Evolutionary conservation across 2,113 vertebrate genomes (phyloP).

Genomic region (Redunca redunca): DNA sequence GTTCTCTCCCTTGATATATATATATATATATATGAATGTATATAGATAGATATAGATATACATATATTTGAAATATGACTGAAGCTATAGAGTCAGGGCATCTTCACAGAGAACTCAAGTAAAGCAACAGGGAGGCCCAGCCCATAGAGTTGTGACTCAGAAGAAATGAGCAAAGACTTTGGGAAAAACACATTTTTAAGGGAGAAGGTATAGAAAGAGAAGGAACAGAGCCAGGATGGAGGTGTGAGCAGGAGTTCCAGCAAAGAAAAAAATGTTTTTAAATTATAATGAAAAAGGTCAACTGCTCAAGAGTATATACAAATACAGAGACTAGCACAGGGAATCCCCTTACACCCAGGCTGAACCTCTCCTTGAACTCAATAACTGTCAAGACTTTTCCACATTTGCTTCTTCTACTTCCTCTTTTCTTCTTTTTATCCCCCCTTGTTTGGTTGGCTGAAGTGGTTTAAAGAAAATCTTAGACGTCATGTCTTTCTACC

Average conservation of each 20-base stretch:
- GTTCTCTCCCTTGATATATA: not conserved
- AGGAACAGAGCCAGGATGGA: not conserved
- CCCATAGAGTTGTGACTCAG: not conserved
- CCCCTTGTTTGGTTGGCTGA: not conserved
- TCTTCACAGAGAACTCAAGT: not conserved
- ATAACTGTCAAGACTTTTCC: not conserved
- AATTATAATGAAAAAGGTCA: not conserved
- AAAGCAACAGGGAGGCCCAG: accelerated
- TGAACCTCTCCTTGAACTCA: not conserved
- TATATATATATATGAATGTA: not conserved
- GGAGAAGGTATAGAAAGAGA: not conserved
- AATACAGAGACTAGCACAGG: not conserved
- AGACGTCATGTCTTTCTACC: not conserved
- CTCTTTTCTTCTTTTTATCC: not conserved
- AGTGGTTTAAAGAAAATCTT: not conserved
- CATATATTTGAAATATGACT: not conserved
- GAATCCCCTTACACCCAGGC: not conserved
- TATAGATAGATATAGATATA: not conserved
- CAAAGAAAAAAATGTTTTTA: not conserved
- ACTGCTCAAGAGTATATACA: not conserved
- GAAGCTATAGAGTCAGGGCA: not conserved
- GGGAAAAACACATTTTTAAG: not conserved
- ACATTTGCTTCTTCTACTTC: not conserved
- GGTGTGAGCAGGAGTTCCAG: not conserved
- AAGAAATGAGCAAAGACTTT: not conserved